phyloP scores from a whole-genome alignment of 1,140 invertebrate genomes.

The Dryas iulia region DNA sequence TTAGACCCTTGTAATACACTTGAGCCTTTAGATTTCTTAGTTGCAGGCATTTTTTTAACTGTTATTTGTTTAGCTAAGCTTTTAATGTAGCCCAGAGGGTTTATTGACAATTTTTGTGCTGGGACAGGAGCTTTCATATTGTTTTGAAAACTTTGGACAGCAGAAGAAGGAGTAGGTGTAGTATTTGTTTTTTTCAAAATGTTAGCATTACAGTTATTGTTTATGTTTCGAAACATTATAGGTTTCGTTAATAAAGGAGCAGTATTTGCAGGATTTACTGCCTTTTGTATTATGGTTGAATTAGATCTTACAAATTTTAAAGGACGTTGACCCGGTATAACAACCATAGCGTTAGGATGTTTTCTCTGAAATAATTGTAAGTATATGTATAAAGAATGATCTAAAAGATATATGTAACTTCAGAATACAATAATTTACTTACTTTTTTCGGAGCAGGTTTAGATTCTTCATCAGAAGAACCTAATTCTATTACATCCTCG shows the following conservation, averaged over 20 bases:
- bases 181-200: neutral
- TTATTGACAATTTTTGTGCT: conserved; percentile 5
- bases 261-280: neutral
- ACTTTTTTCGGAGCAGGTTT: conserved; percentile 68
- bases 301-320: conserved; percentile 1
- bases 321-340: conserved; percentile 45
- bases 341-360: conserved; percentile 65
- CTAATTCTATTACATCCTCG: conserved; percentile 69
- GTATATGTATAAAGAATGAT: neutral
- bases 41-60: conserved; percentile 34
- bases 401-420: neutral
- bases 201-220: neutral
- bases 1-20: conserved; percentile 8
- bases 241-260: neutral
- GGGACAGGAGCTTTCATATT: neutral
- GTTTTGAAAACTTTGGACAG: neutral
- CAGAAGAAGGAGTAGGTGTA: neutral
- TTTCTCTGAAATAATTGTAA: conserved; percentile 52
- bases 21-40: conserved; percentile 17
- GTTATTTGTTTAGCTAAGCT: conserved; percentile 14
- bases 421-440: neutral
- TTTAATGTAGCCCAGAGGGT: conserved; percentile 16
- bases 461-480: conserved; percentile 67
- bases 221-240: neutral
- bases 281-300: neutral